Evolutionary conservation across 2,888 invertebrate species (phyloP), one percentile per base, ranked within the genome.

Genomic region (Flexamia atlantica): DNA sequence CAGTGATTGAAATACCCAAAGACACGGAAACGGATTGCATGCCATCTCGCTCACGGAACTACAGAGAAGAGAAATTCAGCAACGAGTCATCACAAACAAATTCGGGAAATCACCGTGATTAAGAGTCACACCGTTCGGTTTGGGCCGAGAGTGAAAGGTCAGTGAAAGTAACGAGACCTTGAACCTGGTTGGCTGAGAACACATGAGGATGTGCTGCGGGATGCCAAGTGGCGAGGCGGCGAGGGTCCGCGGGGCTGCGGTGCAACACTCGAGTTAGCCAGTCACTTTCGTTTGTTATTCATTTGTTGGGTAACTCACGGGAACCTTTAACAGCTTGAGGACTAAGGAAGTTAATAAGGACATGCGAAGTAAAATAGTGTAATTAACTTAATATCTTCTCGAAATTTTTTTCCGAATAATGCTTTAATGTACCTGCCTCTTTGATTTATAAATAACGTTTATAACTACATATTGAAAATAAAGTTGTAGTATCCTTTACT

Each of bases 101-200:
- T 36, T 36, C 36, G 68, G 36, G 32, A 36, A 68, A 30, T 68
- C 68, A 30, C 68, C 36, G 32, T 28, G 68, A 68, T 68, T 68
- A 68, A 68, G n/a, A 68, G 68, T 68, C 68, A 30, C 68, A 68
- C 68, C 68, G 17, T 30, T 36, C 30, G 68, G 36, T 30, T 68
- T 30, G 30, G 68, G 68, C 68, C 32, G 25, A 30, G 32, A 68
- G 68, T 32, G 68, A 68, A 68, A 68, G 68, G 68, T 68, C 32
- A 36, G 68, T 68, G 68, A 68, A 68, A 68, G 68, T 68, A 36
- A 68, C 20, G 57, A 57, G 57, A n/a, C 57, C 57, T 57, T 57
- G 57, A 57, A 57, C 57, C 57, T 57, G 46, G 46, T 46, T 46
- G 46, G 46, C 46, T 46, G 46, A 36, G 46, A 20, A 12, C 23